Conservation (phyloP, 2,113 vertebrate genomes). For the Neodontobutis hainanensis region DNA sequence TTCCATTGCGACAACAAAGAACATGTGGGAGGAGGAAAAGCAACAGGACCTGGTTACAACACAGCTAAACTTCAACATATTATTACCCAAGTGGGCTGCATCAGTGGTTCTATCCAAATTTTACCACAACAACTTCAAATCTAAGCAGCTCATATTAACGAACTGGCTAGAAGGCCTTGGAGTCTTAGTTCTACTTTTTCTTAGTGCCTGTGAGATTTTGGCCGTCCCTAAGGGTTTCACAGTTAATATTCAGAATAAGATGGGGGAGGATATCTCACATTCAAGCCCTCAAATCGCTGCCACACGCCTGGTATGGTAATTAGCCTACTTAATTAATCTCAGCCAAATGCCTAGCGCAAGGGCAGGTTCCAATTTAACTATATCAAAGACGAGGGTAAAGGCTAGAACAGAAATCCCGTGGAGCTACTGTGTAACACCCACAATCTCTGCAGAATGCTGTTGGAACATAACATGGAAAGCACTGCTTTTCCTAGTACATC, state of each 20-base stretch:
- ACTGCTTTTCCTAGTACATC: slow-evolving; percentile 25
- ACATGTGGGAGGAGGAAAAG: slow-evolving; percentile 15
- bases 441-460: slow-evolving; percentile 17
- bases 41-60: slow-evolving; percentile 37
- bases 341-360: slow-evolving; percentile 69
- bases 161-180: slow-evolving; percentile 42
- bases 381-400: slow-evolving; percentile 61
- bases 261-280: slow-evolving; percentile 74
- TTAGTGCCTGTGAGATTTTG: slow-evolving; percentile 62
- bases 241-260: slow-evolving; percentile 79
- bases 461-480: slow-evolving; percentile 24
- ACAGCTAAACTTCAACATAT: slow-evolving; percentile 35
- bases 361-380: slow-evolving; percentile 70
- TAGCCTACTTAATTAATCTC: slow-evolving; percentile 77
- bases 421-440: slow-evolving; percentile 24
- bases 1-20: background rate
- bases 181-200: slow-evolving; percentile 67
- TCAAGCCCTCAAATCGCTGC: slow-evolving; percentile 69
- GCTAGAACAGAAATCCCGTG: slow-evolving; percentile 34
- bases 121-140: slow-evolving; percentile 23
- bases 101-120: slow-evolving; percentile 3
- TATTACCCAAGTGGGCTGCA: slow-evolving; percentile 48
- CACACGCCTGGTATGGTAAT: slow-evolving; percentile 74
- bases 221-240: slow-evolving; percentile 63
- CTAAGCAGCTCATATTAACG: slow-evolving; percentile 26